phyloP scores from a whole-genome alignment of 2,888 invertebrate genomes.

The Dasysyrphus albostriatus region DNA sequence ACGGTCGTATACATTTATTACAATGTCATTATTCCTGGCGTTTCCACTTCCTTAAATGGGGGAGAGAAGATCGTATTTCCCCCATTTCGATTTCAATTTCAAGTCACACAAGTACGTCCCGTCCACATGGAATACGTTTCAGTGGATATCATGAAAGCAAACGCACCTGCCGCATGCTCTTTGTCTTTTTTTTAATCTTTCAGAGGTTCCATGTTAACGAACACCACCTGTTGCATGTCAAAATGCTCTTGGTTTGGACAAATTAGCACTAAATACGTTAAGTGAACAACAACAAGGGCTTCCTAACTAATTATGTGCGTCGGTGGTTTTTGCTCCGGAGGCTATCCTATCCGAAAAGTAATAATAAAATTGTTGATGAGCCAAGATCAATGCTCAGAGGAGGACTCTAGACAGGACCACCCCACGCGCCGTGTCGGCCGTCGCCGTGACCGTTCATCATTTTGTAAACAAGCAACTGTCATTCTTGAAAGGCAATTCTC shows the following conservation, averaged over 20 bases:
- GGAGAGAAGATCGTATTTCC: constrained; percentile 63
- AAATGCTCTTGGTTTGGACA: constrained; percentile 50
- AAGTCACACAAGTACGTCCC: constrained; percentile 41
- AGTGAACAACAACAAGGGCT: constrained; percentile 7
- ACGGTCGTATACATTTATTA: constrained; percentile 69
- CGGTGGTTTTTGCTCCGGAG: constrained; percentile 11
- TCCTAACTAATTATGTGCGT: constrained; percentile 57
- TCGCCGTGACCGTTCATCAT: constrained; percentile 18
- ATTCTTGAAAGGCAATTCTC: constrained; percentile 51
- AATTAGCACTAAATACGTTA: constrained; percentile 65
- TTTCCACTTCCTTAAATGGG: constrained; percentile 71
- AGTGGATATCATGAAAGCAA: constrained; percentile 7
- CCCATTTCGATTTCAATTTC: constrained; percentile 58
- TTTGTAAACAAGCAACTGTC: constrained; percentile 55
- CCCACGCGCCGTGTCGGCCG: constrained; percentile 28
- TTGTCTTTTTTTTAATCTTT: constrained; percentile 31
- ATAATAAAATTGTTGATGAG: constrained; percentile 15
- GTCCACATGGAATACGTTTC: constrained; percentile 28
- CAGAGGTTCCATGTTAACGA: constrained; percentile 27
- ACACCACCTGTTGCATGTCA: constrained; percentile 68
- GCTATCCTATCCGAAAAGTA: not conserved
- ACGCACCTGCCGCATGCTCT: constrained; percentile 62
- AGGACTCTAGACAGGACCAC: constrained; percentile 48
- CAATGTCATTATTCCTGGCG: constrained; percentile 63
- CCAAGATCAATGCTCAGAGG: constrained; percentile 20